Evolutionary conservation across 1,140 invertebrate genomes (phyloP).

Genomic region (Oedothorax gibbosus): DNA sequence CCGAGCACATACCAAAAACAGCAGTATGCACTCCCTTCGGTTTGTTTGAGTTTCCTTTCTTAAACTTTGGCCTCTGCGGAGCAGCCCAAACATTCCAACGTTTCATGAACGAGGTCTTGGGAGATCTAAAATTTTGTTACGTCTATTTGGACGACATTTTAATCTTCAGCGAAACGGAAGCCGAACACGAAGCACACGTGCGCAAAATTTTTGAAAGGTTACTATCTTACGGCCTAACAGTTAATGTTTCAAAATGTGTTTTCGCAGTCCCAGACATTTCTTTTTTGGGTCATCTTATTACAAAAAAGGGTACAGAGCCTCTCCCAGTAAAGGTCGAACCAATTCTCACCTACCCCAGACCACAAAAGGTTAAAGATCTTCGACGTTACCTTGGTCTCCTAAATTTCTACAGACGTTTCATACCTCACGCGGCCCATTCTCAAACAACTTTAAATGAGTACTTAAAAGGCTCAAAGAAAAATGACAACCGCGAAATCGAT

Average conservation of each 20-base stretch:
- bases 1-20: not conserved
- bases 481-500: too few species aligned
- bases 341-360: constrained; percentile 65
- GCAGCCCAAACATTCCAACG: not conserved
- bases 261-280: not conserved
- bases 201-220: not conserved
- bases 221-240: not conserved
- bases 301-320: not conserved
- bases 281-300: constrained; percentile 45
- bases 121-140: not conserved
- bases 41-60: not conserved
- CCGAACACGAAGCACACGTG: not conserved
- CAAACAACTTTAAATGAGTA: not conserved
- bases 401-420: not conserved
- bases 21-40: not conserved
- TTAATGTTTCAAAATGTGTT: constrained; percentile 6
- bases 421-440: not conserved
- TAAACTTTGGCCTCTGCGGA: not conserved
- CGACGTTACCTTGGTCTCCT: not conserved
- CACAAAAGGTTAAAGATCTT: not conserved
- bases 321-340: constrained; percentile 55
- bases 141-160: not conserved
- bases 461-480: not conserved
- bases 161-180: not conserved
- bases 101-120: not conserved